Conservation (phyloP, 2,888 invertebrate species). For the Agrilus mali region DNA sequence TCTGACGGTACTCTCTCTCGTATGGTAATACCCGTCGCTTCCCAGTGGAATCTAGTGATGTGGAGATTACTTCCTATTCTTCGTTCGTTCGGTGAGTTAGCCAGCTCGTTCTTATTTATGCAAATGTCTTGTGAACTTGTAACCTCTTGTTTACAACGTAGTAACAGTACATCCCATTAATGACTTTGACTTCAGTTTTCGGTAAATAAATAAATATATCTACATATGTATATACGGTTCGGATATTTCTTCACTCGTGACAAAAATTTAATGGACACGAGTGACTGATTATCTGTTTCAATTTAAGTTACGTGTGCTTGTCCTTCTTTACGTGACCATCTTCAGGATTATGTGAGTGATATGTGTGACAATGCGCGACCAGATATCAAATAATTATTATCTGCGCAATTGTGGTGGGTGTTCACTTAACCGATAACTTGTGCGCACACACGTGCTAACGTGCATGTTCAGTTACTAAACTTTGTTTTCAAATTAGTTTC, state of each 20-base stretch:
- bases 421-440: too few relatives aligned
- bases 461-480: too few relatives aligned
- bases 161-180: too few relatives aligned
- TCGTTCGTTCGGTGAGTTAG: constrained; percentile 14
- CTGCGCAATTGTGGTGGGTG: too few relatives aligned
- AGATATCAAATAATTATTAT: too few relatives aligned
- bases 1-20: constrained; percentile 18
- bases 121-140: constrained; percentile 10
- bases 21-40: constrained; percentile 28
- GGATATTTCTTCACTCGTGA: constrained; percentile 10
- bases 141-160: constrained; percentile 7
- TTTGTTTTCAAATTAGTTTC: too few relatives aligned
- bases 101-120: constrained; percentile 8
- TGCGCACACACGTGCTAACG: too few relatives aligned
- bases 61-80: constrained; percentile 7
- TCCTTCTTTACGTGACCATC: too few relatives aligned
- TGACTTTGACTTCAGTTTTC: neutral
- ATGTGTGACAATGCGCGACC: too few relatives aligned
- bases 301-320: too few relatives aligned
- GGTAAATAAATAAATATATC: constrained; percentile 2
- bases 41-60: constrained; percentile 7
- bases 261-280: constrained; percentile 14
- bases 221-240: constrained; percentile 1
- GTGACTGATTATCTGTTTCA: constrained; percentile 3
- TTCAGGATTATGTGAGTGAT: too few relatives aligned